These are phyloP conservation scores for Chloroceryle inda DNA, from an alignment of 2,797 vertebrate genomes.

Conservation along the genomic window DNA sequence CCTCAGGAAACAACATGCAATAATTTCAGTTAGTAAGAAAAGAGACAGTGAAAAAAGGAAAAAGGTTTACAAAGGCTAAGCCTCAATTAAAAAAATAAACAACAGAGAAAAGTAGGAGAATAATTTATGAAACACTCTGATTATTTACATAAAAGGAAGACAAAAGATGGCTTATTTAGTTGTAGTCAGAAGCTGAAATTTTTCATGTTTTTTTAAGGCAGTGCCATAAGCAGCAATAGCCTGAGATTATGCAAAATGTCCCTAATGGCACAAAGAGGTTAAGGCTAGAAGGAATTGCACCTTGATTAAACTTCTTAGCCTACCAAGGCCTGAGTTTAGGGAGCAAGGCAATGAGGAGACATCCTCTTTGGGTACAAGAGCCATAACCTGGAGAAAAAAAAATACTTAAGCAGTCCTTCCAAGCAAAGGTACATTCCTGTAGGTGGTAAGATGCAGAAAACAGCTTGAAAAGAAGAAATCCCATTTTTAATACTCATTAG, in stretches of 20 bases:
- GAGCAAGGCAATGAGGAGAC: not conserved
- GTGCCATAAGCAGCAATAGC: not conserved
- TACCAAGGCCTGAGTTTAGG: not conserved
- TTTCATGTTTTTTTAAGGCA: not conserved
- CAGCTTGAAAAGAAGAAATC: not conserved
- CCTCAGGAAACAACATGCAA: not conserved
- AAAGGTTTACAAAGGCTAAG: not conserved
- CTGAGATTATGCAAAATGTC: not conserved
- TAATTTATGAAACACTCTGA: not conserved
- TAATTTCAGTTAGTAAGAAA: not conserved
- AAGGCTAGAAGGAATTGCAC: not conserved
- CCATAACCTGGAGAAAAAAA: not conserved
- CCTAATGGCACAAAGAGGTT: not conserved
- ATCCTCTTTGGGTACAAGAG: not conserved
- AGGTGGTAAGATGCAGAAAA: not conserved
- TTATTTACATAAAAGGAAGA: slow-evolving; percentile 3
- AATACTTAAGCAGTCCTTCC: not conserved
- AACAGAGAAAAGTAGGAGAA: not conserved
- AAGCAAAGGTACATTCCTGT: not conserved
- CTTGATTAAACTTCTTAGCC: not conserved
- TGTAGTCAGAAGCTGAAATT: not conserved
- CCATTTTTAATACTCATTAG: not conserved
- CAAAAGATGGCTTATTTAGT: not conserved
- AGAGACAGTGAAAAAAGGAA: not conserved
- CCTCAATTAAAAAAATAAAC: not conserved